Conservation (phyloP, 2,113 vertebrate species). For the Mormyrus lacerda region DNA sequence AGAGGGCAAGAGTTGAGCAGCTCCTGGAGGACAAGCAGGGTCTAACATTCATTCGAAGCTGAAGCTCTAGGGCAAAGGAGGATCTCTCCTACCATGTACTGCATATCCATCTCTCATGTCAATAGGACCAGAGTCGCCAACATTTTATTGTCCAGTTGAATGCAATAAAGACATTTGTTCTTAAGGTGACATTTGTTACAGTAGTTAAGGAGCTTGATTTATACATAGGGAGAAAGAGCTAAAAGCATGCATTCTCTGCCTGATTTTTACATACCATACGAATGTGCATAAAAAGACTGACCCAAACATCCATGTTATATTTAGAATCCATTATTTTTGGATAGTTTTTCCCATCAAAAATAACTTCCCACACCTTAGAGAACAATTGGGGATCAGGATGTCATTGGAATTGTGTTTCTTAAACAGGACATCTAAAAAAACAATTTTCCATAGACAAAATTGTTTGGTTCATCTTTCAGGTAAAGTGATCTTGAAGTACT, state of each 20-base stretch:
- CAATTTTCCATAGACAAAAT: background rate
- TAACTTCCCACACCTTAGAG: background rate
- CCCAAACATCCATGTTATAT: background rate
- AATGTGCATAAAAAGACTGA: background rate
- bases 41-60: constrained; percentile 22
- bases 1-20: constrained; percentile 37
- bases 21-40: constrained; percentile 31
- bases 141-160: background rate
- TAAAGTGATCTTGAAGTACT: background rate
- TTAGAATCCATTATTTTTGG: background rate
- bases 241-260: background rate
- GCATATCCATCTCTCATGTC: background rate
- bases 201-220: background rate
- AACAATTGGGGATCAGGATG: background rate
- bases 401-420: background rate
- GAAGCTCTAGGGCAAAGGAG: background rate
- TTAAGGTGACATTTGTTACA: background rate
- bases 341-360: background rate
- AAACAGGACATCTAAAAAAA: background rate
- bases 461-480: background rate
- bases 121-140: background rate
- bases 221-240: background rate
- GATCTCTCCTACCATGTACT: background rate
- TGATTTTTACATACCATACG: background rate
- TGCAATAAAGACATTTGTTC: background rate